These are phyloP conservation scores for Scleropages formosus DNA, from an alignment of 2,797 vertebrate genomes.

Conservation along the genomic window DNA sequence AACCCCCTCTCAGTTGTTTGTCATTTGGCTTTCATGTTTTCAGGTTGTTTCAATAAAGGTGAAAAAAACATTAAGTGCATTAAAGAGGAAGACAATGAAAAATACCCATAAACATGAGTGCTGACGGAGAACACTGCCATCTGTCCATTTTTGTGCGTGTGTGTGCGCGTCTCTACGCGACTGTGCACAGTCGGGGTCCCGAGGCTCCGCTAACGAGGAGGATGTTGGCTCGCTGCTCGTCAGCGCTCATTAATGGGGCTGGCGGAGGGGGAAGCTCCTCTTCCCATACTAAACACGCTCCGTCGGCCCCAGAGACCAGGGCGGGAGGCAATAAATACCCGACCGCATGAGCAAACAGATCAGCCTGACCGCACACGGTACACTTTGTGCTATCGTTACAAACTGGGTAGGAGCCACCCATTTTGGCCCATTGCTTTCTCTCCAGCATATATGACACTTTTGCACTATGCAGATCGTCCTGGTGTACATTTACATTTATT, in stretches of 20 bases:
- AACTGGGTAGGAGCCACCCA: not conserved
- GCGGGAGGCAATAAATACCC: constrained; percentile 45
- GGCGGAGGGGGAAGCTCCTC: constrained; percentile 22
- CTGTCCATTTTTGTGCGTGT: constrained; percentile 4
- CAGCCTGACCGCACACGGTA: not conserved
- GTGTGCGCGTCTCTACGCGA: constrained; percentile 43
- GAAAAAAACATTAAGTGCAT: too few relatives aligned
- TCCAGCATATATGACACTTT: not conserved
- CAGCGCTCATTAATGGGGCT: constrained; percentile 66
- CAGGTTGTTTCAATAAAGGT: too few relatives aligned
- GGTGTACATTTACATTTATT: too few relatives aligned
- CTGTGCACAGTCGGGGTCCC: not conserved
- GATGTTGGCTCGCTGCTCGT: constrained; percentile 62
- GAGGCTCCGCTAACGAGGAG: constrained; percentile 59
- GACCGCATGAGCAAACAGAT: not conserved
- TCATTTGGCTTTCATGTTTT: too few relatives aligned
- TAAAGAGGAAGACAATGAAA: too few relatives aligned
- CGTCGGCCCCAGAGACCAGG: constrained; percentile 43
- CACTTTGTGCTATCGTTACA: not conserved
- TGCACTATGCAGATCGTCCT: not conserved
- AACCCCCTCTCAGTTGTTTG: too few relatives aligned
- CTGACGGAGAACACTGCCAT: not conserved
- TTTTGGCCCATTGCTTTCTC: not conserved
- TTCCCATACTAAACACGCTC: constrained; percentile 45
- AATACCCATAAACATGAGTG: too few relatives aligned